A percentile compares a stretch with the other conserved stretches of the same genome.
Conservation (phyloP, 23 tunicate genomes). For the Styela plicata region DNA sequence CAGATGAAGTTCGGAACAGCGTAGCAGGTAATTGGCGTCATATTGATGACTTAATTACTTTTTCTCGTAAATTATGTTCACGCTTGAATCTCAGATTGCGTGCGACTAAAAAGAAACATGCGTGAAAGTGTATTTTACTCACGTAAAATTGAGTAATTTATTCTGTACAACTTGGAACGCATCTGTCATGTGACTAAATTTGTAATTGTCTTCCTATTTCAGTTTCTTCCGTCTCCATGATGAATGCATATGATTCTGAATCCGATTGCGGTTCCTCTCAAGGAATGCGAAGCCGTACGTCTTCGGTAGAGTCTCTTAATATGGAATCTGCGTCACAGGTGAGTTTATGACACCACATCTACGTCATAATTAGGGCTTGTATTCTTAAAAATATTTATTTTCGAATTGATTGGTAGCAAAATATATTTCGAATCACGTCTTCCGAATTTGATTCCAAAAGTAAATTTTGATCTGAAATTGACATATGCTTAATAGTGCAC, state of each 20-base stretch:
- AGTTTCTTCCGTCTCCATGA: constrained; percentile 79
- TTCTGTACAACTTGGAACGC: not conserved
- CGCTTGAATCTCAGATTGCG: too few species aligned
- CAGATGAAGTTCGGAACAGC: constrained; percentile 52
- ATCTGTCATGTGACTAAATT: not conserved
- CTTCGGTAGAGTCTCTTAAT: constrained; percentile 67
- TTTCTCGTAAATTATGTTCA: too few species aligned
- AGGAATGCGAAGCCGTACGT: constrained; percentile 26
- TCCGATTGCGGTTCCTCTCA: constrained; percentile 29
- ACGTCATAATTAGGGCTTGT: too few species aligned
- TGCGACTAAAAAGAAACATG: too few species aligned
- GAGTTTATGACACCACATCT: not conserved
- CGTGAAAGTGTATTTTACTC: too few species aligned
- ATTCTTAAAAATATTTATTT: too few species aligned
- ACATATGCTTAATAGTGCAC: too few species aligned
- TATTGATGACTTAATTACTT: not conserved
- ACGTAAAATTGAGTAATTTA: not conserved
- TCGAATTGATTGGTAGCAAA: too few species aligned
- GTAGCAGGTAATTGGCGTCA: constrained; percentile 35
- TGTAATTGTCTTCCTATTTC: not conserved
- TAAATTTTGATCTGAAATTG: too few species aligned
- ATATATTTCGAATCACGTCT: too few species aligned
- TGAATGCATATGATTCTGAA: constrained; percentile 65
- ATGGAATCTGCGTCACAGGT: constrained; percentile 94
- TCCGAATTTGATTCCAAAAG: too few species aligned